Evolutionary conservation across 2,113 vertebrate species (phyloP), one percentile per base, ranked within the genome.

Genomic region (Orthonyx spaldingii): DNA sequence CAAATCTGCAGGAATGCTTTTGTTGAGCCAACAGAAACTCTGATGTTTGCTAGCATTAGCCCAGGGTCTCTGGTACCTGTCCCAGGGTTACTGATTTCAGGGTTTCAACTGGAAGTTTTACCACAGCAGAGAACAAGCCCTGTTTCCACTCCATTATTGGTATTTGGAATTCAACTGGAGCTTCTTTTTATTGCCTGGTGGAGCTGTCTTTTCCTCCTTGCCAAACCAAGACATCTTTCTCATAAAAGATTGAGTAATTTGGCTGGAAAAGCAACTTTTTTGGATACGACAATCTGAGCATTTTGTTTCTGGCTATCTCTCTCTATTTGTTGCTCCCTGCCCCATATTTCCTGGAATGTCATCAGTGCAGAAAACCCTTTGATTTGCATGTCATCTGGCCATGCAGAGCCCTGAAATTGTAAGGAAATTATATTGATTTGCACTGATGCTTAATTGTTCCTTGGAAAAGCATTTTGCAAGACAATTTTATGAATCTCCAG

Each of bases 221-320:
- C 79, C 79, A 97, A 93, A 78, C 70, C 47, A 83, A 86, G 85
- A 60, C 23, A 64, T 90, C 90, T 90, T 95, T 90, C 88, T 89
- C 83, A 75, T 90, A 77, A 90, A 96, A 75, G 88, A 63, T 71
- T 78, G 65, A 89, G n/a, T 81, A 87, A 94, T 93, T 93, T 94
- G 83, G 82, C 85, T 90, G 72, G 14, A 84, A 60, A 86, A 90
- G 57, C 30, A 81, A 46, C 52, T 60, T 75, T 69, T 95, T 81
- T 75, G 60, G 85, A 71, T 30, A 84, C n/a, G 64, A 63, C 49
- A 44, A 86, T 88, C 64, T 93, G 79, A 95, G 66, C n/a, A 37
- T 78, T 95, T 94, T 95, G 18, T 96, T 90, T 78, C 68, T 96
- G 85, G 76, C 64, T 74, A 16, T 70, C 41, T 95, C 30, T 57